Base-by-base conservation (phyloP, 1,140 invertebrate genomes). In the Asbolus verrucosus region DNA sequence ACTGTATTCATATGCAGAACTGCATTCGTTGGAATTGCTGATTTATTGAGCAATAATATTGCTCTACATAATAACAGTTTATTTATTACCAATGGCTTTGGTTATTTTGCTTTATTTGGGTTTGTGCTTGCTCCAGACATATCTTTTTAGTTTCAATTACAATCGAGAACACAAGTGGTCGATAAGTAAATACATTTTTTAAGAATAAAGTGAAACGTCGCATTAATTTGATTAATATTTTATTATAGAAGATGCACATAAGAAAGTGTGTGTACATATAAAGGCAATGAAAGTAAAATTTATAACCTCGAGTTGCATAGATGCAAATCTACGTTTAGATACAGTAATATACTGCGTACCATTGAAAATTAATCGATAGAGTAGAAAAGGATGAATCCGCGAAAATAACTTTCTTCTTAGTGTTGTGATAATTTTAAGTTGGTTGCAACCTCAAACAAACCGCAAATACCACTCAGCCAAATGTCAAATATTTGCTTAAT, bases 41-140 rank as follows among this genome's bases (percentile, higher is more conserved):
- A 65, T 65, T 65, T 65, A 65, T 65, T 65, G 61, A 65, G 61
- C 39, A 65, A 65, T 65, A 65, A 65, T 65, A 65, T 65, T 65
- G 61, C 61, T 65, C 61, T 65, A 65, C 61, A 65, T 65, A 65
- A 65, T 65, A 65, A 39, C 36, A 27, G 18, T 65, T 65, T 65
- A 65, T 65, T 65, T 65, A 65, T 65, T 65, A 41, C 61, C 61
- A 65, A 39, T 41, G 36, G 27, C 9, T 39, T 41, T 9, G 39
- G 36, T 39, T 65, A 41, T 39, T n/a, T 65, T 65, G 61, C n/a
- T 65, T 19, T 65, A 39, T 65, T 41, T 65, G 36, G 61, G 19
- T 41, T 65, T 33, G 39, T 16, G 11, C 14, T 39, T 65, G 39
- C 39, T 41, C 36, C 61, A 41, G 16, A 41, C 61, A 19, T 65